Conservation (phyloP, 2,888 invertebrate species). For the Drosophila subquinaria region DNA sequence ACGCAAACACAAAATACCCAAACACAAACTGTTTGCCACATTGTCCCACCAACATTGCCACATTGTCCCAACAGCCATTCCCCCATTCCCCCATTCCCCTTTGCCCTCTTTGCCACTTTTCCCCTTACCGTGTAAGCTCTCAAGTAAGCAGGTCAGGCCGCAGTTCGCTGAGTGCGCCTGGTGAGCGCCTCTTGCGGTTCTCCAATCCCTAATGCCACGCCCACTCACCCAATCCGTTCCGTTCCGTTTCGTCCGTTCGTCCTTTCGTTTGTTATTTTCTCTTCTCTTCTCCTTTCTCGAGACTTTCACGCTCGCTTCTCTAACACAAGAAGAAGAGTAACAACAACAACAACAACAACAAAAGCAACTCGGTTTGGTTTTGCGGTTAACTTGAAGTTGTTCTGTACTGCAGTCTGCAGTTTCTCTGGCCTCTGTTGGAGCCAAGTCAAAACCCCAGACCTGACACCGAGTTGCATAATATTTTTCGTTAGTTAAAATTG, state of each 20-base stretch:
- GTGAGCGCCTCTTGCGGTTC: slow-evolving; percentile 74
- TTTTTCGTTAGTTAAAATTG: slow-evolving; percentile 57
- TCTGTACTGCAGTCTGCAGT: slow-evolving; percentile 23
- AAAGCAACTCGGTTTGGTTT: slow-evolving; percentile 53
- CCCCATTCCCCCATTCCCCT: not conserved
- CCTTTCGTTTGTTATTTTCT: no score
- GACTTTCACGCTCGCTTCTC: slow-evolving; percentile 4
- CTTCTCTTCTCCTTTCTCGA: not conserved
- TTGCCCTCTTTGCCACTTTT: not conserved
- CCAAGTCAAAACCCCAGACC: slow-evolving; percentile 6
- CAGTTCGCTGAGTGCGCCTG: slow-evolving; percentile 68
- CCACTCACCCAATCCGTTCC: not conserved
- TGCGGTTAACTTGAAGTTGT: slow-evolving; percentile 71
- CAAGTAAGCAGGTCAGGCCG: slow-evolving; percentile 76
- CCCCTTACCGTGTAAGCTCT: slow-evolving; percentile 26
- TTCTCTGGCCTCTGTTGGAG: slow-evolving; percentile 7
- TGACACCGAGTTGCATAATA: slow-evolving; percentile 50
- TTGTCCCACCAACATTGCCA: slow-evolving; percentile 55
- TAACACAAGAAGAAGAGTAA: slow-evolving; percentile 8
- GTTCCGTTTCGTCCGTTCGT: not conserved
- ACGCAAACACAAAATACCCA: slow-evolving; percentile 69
- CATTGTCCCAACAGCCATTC: slow-evolving; percentile 47
- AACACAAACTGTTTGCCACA: slow-evolving; percentile 60
- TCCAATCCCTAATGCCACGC: slow-evolving; percentile 13
- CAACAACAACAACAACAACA: slow-evolving; percentile 1